Evolutionary conservation across 2,888 invertebrate species (phyloP).

Genomic region (Hipparchia semele): DNA sequence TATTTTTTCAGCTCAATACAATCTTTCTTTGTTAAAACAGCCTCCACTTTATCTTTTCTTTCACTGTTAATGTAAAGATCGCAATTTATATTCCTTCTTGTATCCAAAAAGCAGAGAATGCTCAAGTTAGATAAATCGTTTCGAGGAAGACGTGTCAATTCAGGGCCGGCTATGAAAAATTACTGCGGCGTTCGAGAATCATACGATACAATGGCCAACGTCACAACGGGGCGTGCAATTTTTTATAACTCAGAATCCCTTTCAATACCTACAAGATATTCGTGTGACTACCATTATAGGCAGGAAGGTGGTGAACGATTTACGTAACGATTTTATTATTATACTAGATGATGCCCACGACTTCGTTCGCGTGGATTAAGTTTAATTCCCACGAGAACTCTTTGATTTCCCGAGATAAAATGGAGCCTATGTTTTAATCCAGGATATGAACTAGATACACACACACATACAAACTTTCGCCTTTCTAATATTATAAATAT

Average conservation of each 20-base stretch:
- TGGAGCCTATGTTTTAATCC: too few species aligned
- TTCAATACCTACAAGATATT: slow-evolving; percentile 27
- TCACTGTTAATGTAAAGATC: slow-evolving; percentile 9
- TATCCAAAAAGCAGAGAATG: slow-evolving; percentile 23
- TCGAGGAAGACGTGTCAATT: slow-evolving; percentile 38
- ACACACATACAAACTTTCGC: too few species aligned
- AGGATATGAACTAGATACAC: too few species aligned
- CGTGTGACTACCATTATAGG: slow-evolving; percentile 23
- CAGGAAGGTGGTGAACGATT: not conserved
- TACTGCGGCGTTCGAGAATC: slow-evolving; percentile 26
- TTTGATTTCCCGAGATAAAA: too few species aligned
- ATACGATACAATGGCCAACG: slow-evolving; percentile 30
- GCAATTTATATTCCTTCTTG: slow-evolving; percentile 22
- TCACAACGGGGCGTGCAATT: slow-evolving; percentile 40
- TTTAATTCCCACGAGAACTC: too few species aligned
- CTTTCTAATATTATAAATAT: too few species aligned
- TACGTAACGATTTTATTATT: not conserved
- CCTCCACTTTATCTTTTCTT: slow-evolving; percentile 6
- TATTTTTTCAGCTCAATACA: not conserved
- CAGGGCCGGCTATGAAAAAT: slow-evolving; percentile 35
- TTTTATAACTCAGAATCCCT: slow-evolving; percentile 28
- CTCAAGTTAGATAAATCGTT: slow-evolving; percentile 29
- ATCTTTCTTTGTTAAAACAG: slow-evolving; percentile 8
- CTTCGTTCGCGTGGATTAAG: too few species aligned
- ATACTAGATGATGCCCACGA: not conserved